Evolutionary conservation across 2,888 invertebrate species (phyloP).

Genomic region (Petrolisthes manimaculis): DNA sequence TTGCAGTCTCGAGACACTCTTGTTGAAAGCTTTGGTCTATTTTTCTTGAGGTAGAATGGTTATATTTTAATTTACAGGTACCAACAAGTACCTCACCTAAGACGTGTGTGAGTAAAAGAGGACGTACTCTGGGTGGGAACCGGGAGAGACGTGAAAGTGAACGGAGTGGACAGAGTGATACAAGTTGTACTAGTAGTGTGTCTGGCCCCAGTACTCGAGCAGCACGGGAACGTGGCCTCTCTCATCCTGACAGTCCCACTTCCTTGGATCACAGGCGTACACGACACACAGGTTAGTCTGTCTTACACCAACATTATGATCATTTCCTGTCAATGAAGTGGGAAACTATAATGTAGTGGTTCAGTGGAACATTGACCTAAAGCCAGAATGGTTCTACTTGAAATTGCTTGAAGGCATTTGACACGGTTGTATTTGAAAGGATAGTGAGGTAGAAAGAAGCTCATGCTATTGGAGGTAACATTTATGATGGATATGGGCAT

Average conservation of each 20-base stretch:
- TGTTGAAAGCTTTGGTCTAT: too few species aligned
- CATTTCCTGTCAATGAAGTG: neutral
- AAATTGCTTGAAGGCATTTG: neutral
- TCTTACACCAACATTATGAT: neutral
- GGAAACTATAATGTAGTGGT: too few species aligned
- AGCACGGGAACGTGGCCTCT: constrained; percentile 23
- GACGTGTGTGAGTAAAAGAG: constrained; percentile 29
- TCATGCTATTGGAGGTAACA: too few species aligned
- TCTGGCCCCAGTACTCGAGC: constrained; percentile 53
- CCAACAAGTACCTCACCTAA: constrained; percentile 36
- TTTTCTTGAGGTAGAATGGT: neutral
- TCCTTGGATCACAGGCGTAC: constrained; percentile 33
- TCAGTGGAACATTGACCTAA: too few species aligned
- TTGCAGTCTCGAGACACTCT: too few species aligned
- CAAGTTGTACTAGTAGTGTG: constrained; percentile 39
- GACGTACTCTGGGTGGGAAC: constrained; percentile 24
- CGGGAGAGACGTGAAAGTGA: constrained; percentile 43
- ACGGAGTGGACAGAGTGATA: constrained; percentile 49
- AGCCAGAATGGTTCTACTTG: neutral
- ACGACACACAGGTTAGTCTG: constrained; percentile 11
- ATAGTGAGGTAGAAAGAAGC: too few species aligned
- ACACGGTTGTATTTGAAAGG: too few species aligned
- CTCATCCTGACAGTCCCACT: constrained; percentile 47
- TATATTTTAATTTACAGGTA: constrained; percentile 9
- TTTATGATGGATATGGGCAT: too few species aligned